Conservation (phyloP, 2,888 invertebrate species). For the Chirona hameri region DNA sequence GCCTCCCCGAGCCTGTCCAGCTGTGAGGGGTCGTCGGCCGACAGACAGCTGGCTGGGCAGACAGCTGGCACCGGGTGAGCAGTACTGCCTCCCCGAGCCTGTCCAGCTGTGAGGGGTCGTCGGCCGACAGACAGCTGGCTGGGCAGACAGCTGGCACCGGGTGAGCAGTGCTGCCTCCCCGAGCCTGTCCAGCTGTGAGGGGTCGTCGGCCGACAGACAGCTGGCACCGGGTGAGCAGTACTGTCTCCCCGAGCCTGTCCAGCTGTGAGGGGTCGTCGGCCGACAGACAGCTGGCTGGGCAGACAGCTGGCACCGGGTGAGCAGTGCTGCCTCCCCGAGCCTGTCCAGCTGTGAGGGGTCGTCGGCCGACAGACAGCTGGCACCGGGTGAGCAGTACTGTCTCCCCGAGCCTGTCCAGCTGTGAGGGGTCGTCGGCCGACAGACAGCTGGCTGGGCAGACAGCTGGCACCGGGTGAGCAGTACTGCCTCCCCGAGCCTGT, state of each 20-base stretch:
- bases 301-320: not conserved
- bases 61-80: not conserved
- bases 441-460: not conserved
- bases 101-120: no score
- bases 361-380: not conserved
- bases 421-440: no score
- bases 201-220: not conserved
- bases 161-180: not conserved
- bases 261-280: no score
- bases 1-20: no score
- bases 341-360: no score
- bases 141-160: not conserved
- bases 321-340: no score
- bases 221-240: not conserved
- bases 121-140: not conserved
- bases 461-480: not conserved
- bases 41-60: not conserved
- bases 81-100: no score
- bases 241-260: no score
- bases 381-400: not conserved
- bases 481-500: no score
- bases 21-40: no score
- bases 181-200: no score
- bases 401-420: no score
- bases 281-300: not conserved